Evolutionary conservation across 2,113 vertebrate species (phyloP), one percentile per base, ranked within the genome.

Genomic region (Baryphthengus martii): DNA sequence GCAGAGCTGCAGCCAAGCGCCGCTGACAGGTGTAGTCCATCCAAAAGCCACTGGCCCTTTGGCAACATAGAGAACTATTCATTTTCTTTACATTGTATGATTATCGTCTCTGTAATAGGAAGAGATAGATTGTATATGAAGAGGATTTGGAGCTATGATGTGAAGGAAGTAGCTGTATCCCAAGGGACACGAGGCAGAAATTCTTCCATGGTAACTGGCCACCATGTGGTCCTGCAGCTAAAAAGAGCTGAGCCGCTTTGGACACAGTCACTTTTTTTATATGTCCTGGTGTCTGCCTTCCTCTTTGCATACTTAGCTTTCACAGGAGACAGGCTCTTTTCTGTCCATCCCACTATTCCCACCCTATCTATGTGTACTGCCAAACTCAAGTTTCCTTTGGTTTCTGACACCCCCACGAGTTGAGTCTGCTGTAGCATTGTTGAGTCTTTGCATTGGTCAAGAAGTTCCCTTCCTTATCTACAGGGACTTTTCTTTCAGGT

Each of bases 1-100:
- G 23, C 40, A 59, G 16, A 25, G 40, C 67, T 55, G 16, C 0
- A 0, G 29, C 50, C 45, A 68, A 50, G 53, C 0, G 0, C 53
- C 66, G 31, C 19, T 4, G 17, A 11, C 55, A 19, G 35, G 35
- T 26, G 39, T 74, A 35, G 55, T 45, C 33, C 42, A 39, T 40
- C 42, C n/a, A 52, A 63, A 93, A 85, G 17, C 47, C 28, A n/a
- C 52, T 4, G 29, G 35, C 55, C 33, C 37, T 75, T 40, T 70
- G 37, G 61, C 42, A 70, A n/a, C 20, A 45, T 0, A 4, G 13
- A 85, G 33, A 63, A 28, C 29, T 49, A 24, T 11, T 82, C 1
- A 6, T 18, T 21, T 52, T 35, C 31, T 44, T 29, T 5, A 40
- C 11, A 25, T 45, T 52, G 50, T 70, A 33, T 7, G 0, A 26